A percentile compares a stretch with the other conserved stretches of the same genome.
phyloP scores from a whole-genome alignment of 2,797 vertebrate species.

The Micromesistius poutassou region DNA sequence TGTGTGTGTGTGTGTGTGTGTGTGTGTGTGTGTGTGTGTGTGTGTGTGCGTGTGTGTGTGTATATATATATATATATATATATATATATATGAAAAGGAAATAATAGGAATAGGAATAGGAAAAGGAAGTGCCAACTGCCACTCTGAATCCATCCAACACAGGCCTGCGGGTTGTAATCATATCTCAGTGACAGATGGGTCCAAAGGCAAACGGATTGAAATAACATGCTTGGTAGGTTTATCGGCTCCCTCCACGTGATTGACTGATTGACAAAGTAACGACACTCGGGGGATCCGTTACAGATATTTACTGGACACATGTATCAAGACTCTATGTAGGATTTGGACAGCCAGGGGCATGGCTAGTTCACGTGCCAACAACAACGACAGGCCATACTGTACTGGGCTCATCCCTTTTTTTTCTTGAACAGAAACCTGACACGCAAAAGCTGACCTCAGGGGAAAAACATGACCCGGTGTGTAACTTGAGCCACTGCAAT shows the following conservation, averaged over 20 bases:
- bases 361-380: not conserved
- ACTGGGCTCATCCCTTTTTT: not conserved
- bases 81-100: not conserved
- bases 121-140: not conserved
- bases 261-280: slow-evolving; percentile 46
- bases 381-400: not conserved
- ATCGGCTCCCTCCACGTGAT: slow-evolving; percentile 35
- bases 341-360: not conserved
- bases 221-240: slow-evolving; percentile 40
- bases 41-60: too few relatives aligned
- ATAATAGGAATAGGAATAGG: too few relatives aligned
- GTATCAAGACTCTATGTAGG: not conserved
- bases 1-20: too few relatives aligned
- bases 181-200: slow-evolving; percentile 45
- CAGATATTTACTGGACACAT: slow-evolving; percentile 17
- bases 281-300: slow-evolving; percentile 46
- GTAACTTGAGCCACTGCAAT: not conserved
- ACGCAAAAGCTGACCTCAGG: not conserved
- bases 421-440: not conserved
- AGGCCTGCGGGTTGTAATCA: slow-evolving; percentile 37
- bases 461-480: not conserved
- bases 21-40: too few relatives aligned
- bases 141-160: slow-evolving; percentile 16
- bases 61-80: too few relatives aligned
- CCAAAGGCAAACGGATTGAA: slow-evolving; percentile 46